Percentiles rank a stretch among this genome's conserved stretches.
These are phyloP conservation scores for Sprattus sprattus DNA, from an alignment of 2,113 vertebrate species.

Conservation along the genomic window DNA sequence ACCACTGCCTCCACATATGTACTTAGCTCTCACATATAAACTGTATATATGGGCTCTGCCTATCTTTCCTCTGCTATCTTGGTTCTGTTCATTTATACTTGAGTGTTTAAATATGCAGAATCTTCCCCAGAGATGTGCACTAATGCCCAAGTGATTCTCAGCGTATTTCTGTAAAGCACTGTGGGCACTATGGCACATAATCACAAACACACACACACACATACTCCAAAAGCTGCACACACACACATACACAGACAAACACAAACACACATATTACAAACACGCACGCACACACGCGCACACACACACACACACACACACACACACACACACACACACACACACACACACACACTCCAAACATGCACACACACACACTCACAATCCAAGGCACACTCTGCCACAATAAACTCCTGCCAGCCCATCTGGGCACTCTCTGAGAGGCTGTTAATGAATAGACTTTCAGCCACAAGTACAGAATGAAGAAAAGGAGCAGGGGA, in stretches of 20 bases:
- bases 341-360: constrained; percentile 51
- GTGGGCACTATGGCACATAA: background rate
- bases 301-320: background rate
- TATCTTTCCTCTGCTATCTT: too few relatives aligned
- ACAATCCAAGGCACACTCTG: constrained; percentile 18
- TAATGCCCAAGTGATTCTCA: background rate
- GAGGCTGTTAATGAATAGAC: constrained; percentile 74
- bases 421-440: constrained; percentile 72
- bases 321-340: background rate
- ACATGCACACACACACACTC: constrained; percentile 16
- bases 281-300: background rate
- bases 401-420: constrained; percentile 64
- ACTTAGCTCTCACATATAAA: too few relatives aligned
- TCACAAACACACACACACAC: background rate
- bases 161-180: background rate
- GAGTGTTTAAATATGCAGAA: background rate
- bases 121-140: background rate
- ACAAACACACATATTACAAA: background rate
- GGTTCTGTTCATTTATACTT: too few relatives aligned
- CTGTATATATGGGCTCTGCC: too few relatives aligned
- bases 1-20: too few relatives aligned
- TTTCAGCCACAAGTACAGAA: constrained; percentile 62
- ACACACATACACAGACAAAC: background rate
- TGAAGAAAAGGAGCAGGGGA: constrained; percentile 14
- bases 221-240: background rate